Evolutionary conservation across 2,888 invertebrate genomes (phyloP).

Genomic region (Cheilosia impressa): DNA sequence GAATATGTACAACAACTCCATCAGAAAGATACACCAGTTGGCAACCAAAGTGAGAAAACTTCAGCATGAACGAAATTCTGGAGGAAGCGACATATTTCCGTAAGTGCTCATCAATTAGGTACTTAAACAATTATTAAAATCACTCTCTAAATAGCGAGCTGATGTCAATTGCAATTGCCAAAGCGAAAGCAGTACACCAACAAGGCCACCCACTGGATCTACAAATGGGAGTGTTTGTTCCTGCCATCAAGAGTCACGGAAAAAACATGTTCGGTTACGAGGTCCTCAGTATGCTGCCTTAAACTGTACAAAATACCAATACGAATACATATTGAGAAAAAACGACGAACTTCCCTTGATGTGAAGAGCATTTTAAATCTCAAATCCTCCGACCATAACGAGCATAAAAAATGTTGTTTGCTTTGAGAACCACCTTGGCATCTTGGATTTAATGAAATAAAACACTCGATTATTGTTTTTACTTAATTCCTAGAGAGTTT

Average conservation of each 20-base stretch:
- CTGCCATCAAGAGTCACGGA: conserved; percentile 92
- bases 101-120: conserved; percentile 2
- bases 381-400: too few relatives aligned
- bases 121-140: neutral
- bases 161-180: conserved; percentile 45
- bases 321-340: conserved; percentile 76
- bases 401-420: too few relatives aligned
- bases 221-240: conserved; percentile 95
- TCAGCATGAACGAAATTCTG: conserved; percentile 86
- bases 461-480: conserved; percentile 54
- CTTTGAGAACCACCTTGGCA: neutral
- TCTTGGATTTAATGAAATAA: conserved; percentile 34
- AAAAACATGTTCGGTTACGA: conserved; percentile 78
- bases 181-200: conserved; percentile 52
- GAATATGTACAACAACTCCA: conserved; percentile 43
- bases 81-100: conserved; percentile 40
- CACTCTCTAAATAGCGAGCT: neutral
- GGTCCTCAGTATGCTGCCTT: neutral
- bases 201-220: conserved; percentile 84
- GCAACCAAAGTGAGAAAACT: conserved; percentile 88
- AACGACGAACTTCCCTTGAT: too few relatives aligned
- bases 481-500: conserved; percentile 73
- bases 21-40: conserved; percentile 80
- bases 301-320: conserved; percentile 74
- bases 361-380: too few relatives aligned